phyloP scores from a whole-genome alignment of 2,888 invertebrate species.

The Exocentrus adspersus region DNA sequence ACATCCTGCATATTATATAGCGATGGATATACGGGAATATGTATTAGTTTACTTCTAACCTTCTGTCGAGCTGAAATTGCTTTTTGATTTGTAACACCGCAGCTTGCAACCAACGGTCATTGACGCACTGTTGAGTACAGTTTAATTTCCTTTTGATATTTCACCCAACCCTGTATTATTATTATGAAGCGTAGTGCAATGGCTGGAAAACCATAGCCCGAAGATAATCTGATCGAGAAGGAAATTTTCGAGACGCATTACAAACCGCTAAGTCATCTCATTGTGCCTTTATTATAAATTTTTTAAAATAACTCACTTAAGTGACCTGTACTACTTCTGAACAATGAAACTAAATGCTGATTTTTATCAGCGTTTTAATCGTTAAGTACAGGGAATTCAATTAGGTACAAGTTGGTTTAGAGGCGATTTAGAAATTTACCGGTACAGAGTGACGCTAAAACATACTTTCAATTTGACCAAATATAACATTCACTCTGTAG shows the following conservation, averaged over 20 bases:
- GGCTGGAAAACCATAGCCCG: background rate
- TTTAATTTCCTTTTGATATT: background rate
- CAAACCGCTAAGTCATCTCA: background rate
- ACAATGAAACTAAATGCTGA: slow-evolving; percentile 10
- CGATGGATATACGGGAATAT: background rate
- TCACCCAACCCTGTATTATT: background rate
- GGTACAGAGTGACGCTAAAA: too few species aligned
- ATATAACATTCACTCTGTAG: too few species aligned
- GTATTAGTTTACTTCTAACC: background rate
- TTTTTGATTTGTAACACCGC: slow-evolving; percentile 9
- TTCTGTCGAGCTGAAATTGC: slow-evolving; percentile 3
- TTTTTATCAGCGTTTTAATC: slow-evolving; percentile 6
- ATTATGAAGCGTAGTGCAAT: background rate
- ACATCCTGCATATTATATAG: slow-evolving; percentile 1
- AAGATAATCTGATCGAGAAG: background rate
- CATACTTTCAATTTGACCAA: too few species aligned
- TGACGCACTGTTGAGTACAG: too few species aligned
- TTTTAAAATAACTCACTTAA: background rate
- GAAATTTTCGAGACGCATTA: background rate
- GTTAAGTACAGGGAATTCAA: slow-evolving; percentile 7
- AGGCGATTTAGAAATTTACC: background rate
- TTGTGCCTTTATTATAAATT: background rate
- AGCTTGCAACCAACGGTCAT: too few species aligned
- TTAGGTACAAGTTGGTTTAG: background rate
- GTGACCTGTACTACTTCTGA: background rate